Evolutionary conservation across 2,797 vertebrate genomes (phyloP), one percentile per base, ranked within the genome.

Genomic region (Podarcis siculus): DNA sequence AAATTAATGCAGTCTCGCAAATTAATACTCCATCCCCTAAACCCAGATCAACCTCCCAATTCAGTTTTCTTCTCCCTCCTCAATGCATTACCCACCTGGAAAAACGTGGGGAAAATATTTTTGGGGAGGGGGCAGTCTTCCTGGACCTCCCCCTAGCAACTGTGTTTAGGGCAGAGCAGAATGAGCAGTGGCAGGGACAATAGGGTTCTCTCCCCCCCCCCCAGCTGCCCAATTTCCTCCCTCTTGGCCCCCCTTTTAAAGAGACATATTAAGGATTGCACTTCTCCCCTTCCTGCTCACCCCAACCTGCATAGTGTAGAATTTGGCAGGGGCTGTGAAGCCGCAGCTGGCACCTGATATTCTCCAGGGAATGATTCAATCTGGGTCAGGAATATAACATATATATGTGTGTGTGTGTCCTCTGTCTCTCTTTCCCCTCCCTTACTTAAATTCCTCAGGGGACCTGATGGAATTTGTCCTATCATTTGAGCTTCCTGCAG

Each of bases 361-460:
- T 91, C 94, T 95, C 94, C 69, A 2, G 93, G 92, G 95, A 94
- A 82, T 4, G 84, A 90, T 87, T 61, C 93, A 95, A 96, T 95
- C 95, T 96, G 94, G 96, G 96, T 95, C 96, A 96, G 93, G 90
- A 95, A 95, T 93, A 93, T 80, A 64, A 89, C 86, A 66, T 42
- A 17, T 30, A 15, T 72, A 5, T 45, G 15, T 77, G 37, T 71
- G 37, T 71, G n/a, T 12, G 69, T 5, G 12, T 13, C 1, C 21
- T 69, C 49, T 55, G 6, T 25, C 8, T 25, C 35, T 64, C 32
- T 67, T 35, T 27, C 25, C 42, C 4, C 66, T 83, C 82, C 37
- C 66, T 13, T 12, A 27, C 66, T 23, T 12, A 35, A 67, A 66
- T 90, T 91, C 93, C 95, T 94, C 4, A 0, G 87, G 83, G 95